phyloP scores from a whole-genome alignment of 2,797 vertebrate genomes.

The Enteromius afrohamiltoni region DNA sequence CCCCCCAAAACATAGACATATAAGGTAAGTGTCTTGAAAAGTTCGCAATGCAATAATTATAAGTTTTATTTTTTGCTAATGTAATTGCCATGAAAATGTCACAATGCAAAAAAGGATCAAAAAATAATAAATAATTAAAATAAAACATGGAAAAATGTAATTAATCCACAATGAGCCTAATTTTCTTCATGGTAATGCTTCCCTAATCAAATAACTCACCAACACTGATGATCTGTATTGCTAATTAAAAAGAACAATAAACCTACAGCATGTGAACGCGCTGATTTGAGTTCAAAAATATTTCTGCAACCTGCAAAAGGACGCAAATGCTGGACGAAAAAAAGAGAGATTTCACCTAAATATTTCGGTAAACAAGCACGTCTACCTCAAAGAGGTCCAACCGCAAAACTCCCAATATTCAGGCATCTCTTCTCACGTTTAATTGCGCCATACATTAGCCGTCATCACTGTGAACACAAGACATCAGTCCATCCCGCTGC shows the following conservation, averaged over 20 bases:
- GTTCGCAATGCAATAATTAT: background rate
- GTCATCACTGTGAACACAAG: background rate
- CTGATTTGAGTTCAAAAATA: background rate
- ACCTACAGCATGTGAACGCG: background rate
- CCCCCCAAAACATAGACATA: background rate
- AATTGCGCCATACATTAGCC: background rate
- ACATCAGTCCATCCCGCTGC: background rate
- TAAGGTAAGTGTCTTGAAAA: background rate
- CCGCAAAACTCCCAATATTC: background rate
- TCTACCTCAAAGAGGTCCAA: background rate
- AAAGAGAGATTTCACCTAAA: conserved; percentile 3
- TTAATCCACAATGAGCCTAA: background rate
- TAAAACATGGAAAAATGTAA: background rate
- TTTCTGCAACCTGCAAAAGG: background rate
- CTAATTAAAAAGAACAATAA: too few species aligned
- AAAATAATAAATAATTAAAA: background rate
- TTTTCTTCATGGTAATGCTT: background rate
- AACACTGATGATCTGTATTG: background rate
- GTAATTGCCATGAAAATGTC: background rate
- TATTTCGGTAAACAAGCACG: conserved; percentile 7
- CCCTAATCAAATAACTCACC: background rate
- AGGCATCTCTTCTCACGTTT: background rate
- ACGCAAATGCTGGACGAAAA: background rate
- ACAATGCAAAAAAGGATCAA: background rate
- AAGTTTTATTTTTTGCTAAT: background rate